Conservation (phyloP, 1,140 invertebrate species). For the Araneus ventricosus region DNA sequence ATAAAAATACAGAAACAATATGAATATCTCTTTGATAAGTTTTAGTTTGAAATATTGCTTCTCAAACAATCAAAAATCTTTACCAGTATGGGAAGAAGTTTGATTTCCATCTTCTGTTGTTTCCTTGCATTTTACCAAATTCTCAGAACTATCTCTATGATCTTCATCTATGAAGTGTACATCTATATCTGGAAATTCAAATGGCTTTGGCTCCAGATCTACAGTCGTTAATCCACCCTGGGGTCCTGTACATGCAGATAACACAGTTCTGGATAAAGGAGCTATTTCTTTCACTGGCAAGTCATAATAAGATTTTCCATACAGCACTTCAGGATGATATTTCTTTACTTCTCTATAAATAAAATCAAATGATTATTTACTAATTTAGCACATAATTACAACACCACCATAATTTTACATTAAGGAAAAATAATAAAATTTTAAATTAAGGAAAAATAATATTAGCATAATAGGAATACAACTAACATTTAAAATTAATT, state of each 20-base stretch:
- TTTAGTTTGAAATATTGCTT: too few relatives aligned
- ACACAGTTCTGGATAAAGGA: slow-evolving; percentile 80
- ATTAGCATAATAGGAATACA: too few relatives aligned
- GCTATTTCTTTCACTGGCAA: slow-evolving; percentile 83
- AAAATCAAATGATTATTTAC: not conserved
- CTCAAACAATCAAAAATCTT: not conserved
- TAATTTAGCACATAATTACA: too few relatives aligned
- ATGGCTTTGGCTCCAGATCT: slow-evolving; percentile 70
- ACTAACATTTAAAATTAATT: too few relatives aligned
- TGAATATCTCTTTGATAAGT: too few relatives aligned
- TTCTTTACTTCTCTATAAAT: slow-evolving; percentile 77
- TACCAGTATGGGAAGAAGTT: slow-evolving; percentile 16
- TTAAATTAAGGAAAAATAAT: too few relatives aligned
- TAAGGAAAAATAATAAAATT: too few relatives aligned
- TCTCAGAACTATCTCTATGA: slow-evolving; percentile 72
- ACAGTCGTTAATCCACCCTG: slow-evolving; percentile 89
- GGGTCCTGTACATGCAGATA: slow-evolving; percentile 87
- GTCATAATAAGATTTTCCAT: slow-evolving; percentile 79
- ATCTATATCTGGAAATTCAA: slow-evolving; percentile 84
- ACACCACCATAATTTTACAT: too few relatives aligned
- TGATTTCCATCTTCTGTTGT: not conserved
- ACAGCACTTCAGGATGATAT: slow-evolving; percentile 79
- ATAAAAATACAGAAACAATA: too few relatives aligned
- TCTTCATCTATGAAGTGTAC: slow-evolving; percentile 87
- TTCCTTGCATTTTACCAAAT: slow-evolving; percentile 31